phyloP scores from a whole-genome alignment of 2,888 invertebrate species.

The Sturmia bella region DNA sequence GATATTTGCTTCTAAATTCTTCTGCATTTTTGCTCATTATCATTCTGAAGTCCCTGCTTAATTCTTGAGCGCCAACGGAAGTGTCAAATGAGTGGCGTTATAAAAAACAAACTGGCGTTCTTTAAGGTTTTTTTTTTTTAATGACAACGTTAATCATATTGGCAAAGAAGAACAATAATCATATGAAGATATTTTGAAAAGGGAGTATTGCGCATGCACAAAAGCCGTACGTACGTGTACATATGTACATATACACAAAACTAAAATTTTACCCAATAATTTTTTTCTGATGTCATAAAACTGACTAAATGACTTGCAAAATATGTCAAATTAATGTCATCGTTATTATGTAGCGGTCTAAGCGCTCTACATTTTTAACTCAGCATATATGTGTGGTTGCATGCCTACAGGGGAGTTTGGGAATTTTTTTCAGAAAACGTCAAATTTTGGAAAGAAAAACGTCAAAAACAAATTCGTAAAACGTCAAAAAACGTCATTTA shows the following conservation, averaged over 20 bases:
- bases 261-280: background rate
- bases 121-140: constrained; percentile 62
- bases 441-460: too few relatives aligned
- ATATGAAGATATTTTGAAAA: constrained; percentile 17
- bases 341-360: constrained; percentile 46
- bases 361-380: background rate
- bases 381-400: background rate
- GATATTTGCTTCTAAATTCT: constrained; percentile 18
- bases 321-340: constrained; percentile 77
- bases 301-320: constrained; percentile 76
- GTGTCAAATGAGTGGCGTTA: constrained; percentile 79
- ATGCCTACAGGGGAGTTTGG: too few relatives aligned
- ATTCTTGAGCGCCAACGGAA: constrained; percentile 73
- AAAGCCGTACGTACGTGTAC: background rate
- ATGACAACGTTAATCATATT: constrained; percentile 67
- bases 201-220: background rate
- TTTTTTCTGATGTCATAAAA: constrained; percentile 70
- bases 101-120: constrained; percentile 65
- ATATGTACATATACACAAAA: constrained; percentile 39
- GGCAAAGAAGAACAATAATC: constrained; percentile 37
- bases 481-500: too few relatives aligned
- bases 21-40: constrained; percentile 41
- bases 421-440: too few relatives aligned
- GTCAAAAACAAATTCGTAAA: too few relatives aligned
- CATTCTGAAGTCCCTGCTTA: background rate